A percentile compares a stretch with the other conserved stretches of the same genome.
phyloP scores from a whole-genome alignment of 2,888 invertebrate genomes.

The Cryptophagus acutangulus region DNA sequence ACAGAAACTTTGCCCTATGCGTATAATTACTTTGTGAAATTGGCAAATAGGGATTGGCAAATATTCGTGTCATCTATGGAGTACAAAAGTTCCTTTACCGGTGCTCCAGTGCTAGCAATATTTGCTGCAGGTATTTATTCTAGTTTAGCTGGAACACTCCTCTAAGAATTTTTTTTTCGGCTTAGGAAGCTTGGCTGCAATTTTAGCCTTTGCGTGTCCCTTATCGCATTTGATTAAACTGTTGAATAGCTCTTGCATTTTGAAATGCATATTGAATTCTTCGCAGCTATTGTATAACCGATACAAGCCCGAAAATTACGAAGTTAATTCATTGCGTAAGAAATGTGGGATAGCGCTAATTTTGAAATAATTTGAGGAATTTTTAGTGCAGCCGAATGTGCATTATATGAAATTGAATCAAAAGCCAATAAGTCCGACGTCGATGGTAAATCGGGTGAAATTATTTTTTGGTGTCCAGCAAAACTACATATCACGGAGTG shows the following conservation, averaged over 20 bases:
- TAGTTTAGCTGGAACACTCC: background rate
- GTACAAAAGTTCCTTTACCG: conserved; percentile 56
- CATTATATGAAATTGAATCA: conserved; percentile 41
- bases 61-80: conserved; percentile 58
- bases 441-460: conserved; percentile 27
- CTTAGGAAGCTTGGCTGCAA: conserved; percentile 59
- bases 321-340: too few species aligned
- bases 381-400: conserved; percentile 31
- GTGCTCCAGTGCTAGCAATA: conserved; percentile 60
- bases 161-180: conserved; percentile 8
- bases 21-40: conserved; percentile 52
- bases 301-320: conserved; percentile 52
- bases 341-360: too few species aligned
- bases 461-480: conserved; percentile 31
- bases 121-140: conserved; percentile 54
- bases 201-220: conserved; percentile 60
- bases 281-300: conserved; percentile 48
- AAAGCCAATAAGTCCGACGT: conserved; percentile 14
- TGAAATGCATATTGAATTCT: conserved; percentile 27
- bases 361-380: too few species aligned
- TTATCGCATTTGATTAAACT: conserved; percentile 58
- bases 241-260: conserved; percentile 52
- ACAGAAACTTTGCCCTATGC: conserved; percentile 58
- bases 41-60: conserved; percentile 60
- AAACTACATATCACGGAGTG: conserved; percentile 29